Evolutionary conservation across 2,113 vertebrate species (phyloP).

Genomic region (Dinomys branickii): DNA sequence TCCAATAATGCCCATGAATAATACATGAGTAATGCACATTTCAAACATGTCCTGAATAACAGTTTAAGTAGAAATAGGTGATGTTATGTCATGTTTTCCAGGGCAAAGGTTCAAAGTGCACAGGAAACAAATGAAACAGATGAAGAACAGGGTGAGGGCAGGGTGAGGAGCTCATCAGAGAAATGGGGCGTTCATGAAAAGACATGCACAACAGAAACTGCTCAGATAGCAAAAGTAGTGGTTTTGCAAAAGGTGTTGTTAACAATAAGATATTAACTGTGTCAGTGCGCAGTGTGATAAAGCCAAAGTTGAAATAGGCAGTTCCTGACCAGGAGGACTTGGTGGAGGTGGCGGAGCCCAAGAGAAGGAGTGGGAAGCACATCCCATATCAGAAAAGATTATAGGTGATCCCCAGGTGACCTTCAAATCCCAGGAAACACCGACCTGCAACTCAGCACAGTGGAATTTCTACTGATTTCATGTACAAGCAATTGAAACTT

Average conservation of each 20-base stretch:
- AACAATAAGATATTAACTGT: background rate
- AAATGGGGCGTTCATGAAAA: background rate
- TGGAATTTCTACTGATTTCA: background rate
- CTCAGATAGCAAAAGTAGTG: background rate
- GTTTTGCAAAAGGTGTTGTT: background rate
- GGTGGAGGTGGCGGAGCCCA: fast-evolving
- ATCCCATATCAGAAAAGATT: background rate
- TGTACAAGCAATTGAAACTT: background rate
- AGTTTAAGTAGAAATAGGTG: constrained; percentile 66
- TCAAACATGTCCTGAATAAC: constrained; percentile 64
- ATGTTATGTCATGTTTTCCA: constrained; percentile 56
- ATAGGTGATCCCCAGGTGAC: background rate
- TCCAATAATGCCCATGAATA: constrained; percentile 69
- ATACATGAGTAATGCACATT: constrained; percentile 70
- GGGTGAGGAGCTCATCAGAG: constrained; percentile 19
- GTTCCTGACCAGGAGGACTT: background rate
- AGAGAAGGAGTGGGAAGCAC: background rate
- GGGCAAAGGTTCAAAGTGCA: constrained; percentile 61
- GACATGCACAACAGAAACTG: background rate
- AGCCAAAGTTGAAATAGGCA: background rate
- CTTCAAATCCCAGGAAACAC: constrained; percentile 1
- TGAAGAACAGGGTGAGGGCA: constrained; percentile 15
- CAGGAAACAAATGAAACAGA: constrained; percentile 72
- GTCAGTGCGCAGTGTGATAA: background rate
- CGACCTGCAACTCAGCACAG: no score